A percentile compares a stretch with the other conserved stretches of the same genome.
These are phyloP conservation scores for Pterophyllum scalare DNA, from an alignment of 2,113 vertebrate genomes.

Conservation along the genomic window DNA sequence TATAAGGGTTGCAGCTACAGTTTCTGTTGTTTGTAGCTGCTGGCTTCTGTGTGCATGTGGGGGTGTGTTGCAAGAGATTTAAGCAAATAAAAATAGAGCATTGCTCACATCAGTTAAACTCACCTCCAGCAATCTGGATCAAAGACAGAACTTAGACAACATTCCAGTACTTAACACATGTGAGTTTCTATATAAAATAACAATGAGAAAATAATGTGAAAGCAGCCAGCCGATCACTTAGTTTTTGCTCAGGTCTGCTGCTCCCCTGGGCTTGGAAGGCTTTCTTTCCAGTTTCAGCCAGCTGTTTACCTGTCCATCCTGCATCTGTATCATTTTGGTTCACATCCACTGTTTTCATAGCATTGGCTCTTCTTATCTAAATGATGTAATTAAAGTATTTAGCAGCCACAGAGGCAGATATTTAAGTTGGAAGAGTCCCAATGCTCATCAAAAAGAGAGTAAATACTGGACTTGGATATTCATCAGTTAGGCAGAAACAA, in stretches of 20 bases:
- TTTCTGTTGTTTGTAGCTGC: conserved; percentile 4
- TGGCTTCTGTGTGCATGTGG: neutral
- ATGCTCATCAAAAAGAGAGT: neutral
- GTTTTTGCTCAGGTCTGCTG: neutral
- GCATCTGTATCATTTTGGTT: neutral
- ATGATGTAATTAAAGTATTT: conserved; percentile 6
- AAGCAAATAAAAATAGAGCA: neutral
- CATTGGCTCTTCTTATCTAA: neutral
- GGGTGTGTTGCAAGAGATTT: neutral
- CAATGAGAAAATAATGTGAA: neutral
- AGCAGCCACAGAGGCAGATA: neutral
- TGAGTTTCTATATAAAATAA: neutral
- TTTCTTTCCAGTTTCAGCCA: neutral
- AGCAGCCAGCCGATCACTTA: neutral
- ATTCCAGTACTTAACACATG: neutral
- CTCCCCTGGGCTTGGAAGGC: neutral
- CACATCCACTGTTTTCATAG: neutral
- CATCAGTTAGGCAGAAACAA: neutral
- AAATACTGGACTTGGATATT: neutral
- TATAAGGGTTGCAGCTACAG: neutral
- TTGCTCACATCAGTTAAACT: neutral
- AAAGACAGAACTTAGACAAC: neutral
- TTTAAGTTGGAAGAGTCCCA: neutral
- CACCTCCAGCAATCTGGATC: neutral
- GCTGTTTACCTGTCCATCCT: neutral